phyloP scores from a whole-genome alignment of 2,888 invertebrate species.

The Leucoptera coffeella region DNA sequence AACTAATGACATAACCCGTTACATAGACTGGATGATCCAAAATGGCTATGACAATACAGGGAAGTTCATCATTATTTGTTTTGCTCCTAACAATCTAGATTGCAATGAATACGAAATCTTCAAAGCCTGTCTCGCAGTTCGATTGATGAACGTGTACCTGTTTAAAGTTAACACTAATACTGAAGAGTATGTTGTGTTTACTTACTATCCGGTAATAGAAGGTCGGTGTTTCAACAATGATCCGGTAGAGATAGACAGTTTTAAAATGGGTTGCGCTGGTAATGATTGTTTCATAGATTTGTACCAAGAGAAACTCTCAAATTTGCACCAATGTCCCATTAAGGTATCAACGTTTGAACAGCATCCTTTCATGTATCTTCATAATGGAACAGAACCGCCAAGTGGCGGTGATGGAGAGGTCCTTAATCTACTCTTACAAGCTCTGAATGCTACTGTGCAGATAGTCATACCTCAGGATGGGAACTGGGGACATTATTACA shows the following conservation, averaged over 20 bases:
- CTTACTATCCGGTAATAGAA: constrained; percentile 13
- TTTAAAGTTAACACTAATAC: constrained; percentile 10
- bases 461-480: constrained; percentile 13
- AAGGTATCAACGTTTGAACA: constrained; percentile 20
- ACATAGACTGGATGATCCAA: constrained; percentile 12
- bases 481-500: constrained; percentile 12
- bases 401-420: constrained; percentile 21
- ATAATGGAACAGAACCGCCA: constrained; percentile 12
- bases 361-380: constrained; percentile 20
- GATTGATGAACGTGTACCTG: constrained; percentile 15
- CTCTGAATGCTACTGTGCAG: constrained; percentile 19
- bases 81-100: constrained; percentile 9
- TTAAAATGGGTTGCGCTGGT: constrained; percentile 12
- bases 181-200: constrained; percentile 10
- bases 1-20: constrained; percentile 12
- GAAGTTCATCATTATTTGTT: constrained; percentile 17
- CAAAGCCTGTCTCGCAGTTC: constrained; percentile 10
- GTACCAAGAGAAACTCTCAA: constrained; percentile 14
- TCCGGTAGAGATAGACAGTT: constrained; percentile 8
- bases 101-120: constrained; percentile 17
- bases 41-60: constrained; percentile 16
- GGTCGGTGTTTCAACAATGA: constrained; percentile 14
- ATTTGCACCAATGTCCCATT: constrained; percentile 16
- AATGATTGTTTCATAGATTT: constrained; percentile 12
- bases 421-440: constrained; percentile 13